phyloP scores from a whole-genome alignment of 2,113 vertebrate genomes.

The Struthio camelus region DNA sequence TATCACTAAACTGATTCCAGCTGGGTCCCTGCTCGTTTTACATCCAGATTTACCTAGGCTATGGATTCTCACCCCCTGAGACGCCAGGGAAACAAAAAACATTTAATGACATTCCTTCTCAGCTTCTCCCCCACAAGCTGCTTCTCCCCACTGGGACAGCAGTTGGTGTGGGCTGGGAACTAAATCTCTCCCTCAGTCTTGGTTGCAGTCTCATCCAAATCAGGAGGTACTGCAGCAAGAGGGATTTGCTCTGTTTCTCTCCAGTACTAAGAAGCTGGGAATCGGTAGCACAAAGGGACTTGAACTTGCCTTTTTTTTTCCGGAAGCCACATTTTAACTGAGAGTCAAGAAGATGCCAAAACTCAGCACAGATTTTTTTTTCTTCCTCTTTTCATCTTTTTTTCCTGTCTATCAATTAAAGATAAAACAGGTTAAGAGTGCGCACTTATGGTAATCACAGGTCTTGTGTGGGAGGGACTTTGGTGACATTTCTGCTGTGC shows the following conservation, averaged over 20 bases:
- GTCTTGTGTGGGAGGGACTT: neutral
- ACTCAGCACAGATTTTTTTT: neutral
- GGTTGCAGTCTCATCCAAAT: neutral
- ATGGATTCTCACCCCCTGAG: neutral
- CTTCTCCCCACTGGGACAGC: neutral
- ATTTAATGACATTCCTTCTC: neutral
- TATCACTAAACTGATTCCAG: constrained; percentile 70
- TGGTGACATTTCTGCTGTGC: constrained; percentile 22
- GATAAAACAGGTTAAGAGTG: constrained; percentile 5
- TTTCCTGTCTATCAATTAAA: neutral
- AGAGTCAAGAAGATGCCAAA: neutral
- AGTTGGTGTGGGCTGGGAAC: neutral
- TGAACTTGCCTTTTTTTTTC: neutral
- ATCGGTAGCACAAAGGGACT: neutral
- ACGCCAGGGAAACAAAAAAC: constrained; percentile 7
- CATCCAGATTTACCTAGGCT: constrained; percentile 62
- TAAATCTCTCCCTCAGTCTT: neutral
- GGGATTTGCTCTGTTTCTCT: constrained; percentile 42
- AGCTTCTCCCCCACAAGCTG: neutral
- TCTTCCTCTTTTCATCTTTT: neutral
- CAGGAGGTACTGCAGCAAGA: accelerated
- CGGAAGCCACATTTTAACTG: neutral
- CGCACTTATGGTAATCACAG: neutral
- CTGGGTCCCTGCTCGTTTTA: constrained; percentile 63
- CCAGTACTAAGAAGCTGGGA: neutral